phyloP scores from a whole-genome alignment of 1,140 invertebrate species.

The Diorhabda sublineata region DNA sequence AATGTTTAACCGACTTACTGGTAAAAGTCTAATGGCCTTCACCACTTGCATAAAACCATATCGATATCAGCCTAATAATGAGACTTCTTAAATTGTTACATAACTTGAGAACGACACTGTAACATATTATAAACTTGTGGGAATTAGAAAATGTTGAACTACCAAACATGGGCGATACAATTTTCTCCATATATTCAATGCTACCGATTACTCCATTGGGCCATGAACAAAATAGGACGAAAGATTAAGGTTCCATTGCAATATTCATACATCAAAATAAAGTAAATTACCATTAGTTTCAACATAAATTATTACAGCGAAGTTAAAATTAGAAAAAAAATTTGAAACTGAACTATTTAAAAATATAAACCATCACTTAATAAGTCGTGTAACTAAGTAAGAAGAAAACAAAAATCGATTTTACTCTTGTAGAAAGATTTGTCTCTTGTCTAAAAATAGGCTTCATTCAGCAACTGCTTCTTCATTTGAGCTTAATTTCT shows the following conservation, averaged over 20 bases:
- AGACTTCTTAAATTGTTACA: not conserved
- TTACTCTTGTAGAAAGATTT: no score
- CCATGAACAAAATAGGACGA: slow-evolving; percentile 1
- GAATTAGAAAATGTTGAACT: slow-evolving; percentile 2
- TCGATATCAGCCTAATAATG: not conserved
- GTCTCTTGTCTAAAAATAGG: no score
- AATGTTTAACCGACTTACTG: not conserved
- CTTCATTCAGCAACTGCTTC: no score
- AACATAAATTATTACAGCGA: no score
- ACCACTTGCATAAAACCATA: slow-evolving; percentile 2
- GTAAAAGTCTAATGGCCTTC: not conserved
- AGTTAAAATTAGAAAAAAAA: no score
- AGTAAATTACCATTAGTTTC: no score
- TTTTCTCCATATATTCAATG: slow-evolving; percentile 1
- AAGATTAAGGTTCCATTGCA: not conserved
- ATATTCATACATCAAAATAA: not conserved
- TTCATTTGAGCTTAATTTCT: no score
- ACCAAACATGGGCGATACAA: not conserved
- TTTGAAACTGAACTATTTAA: no score
- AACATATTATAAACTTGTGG: slow-evolving; percentile 3
- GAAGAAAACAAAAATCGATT: no score
- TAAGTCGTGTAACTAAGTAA: no score
- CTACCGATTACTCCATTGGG: slow-evolving; percentile 1
- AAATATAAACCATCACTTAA: no score
- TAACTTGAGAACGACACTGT: not conserved